phyloP scores from a whole-genome alignment of 1,140 invertebrate genomes.

The Lycorma delicatula region DNA sequence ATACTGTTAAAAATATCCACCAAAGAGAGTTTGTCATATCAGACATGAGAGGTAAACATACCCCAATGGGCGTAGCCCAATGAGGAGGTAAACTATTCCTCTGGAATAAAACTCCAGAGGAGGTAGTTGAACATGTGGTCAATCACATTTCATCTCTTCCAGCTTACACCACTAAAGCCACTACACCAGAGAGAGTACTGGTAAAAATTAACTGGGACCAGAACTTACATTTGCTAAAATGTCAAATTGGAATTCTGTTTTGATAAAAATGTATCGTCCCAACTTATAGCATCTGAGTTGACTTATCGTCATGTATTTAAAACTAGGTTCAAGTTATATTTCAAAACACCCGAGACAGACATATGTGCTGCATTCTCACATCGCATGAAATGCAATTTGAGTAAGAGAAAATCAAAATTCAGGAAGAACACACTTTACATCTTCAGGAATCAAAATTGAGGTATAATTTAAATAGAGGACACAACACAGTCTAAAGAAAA shows the following conservation, averaged over 20 bases:
- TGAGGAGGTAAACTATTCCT: too few relatives aligned
- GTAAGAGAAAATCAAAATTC: too few relatives aligned
- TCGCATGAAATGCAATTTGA: too few relatives aligned
- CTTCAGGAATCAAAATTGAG: too few relatives aligned
- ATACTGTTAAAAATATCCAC: slow-evolving; percentile 5
- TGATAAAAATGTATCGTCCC: slow-evolving; percentile 1
- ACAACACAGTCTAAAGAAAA: too few relatives aligned
- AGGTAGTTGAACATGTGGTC: background rate
- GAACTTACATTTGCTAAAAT: slow-evolving; percentile 6
- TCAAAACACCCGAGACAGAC: too few relatives aligned
- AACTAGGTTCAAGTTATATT: too few relatives aligned
- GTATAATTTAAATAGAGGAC: too few relatives aligned
- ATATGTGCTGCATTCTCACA: too few relatives aligned
- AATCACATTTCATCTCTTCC: slow-evolving; percentile 5
- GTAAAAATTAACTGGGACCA: slow-evolving; percentile 2
- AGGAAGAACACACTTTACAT: too few relatives aligned
- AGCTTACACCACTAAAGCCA: slow-evolving; percentile 4
- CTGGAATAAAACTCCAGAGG: slow-evolving; percentile 11
- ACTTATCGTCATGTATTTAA: too few relatives aligned
- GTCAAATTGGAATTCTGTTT: background rate
- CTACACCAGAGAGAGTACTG: slow-evolving; percentile 3
- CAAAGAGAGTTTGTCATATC: slow-evolving; percentile 1
- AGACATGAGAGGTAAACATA: slow-evolving; percentile 7
- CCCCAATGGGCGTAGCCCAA: too few relatives aligned
- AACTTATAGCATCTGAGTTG: background rate